Percentiles rank a stretch among this genome's conserved stretches.
phyloP scores from a whole-genome alignment of 2,113 vertebrate species.

The Haemorhous mexicanus region DNA sequence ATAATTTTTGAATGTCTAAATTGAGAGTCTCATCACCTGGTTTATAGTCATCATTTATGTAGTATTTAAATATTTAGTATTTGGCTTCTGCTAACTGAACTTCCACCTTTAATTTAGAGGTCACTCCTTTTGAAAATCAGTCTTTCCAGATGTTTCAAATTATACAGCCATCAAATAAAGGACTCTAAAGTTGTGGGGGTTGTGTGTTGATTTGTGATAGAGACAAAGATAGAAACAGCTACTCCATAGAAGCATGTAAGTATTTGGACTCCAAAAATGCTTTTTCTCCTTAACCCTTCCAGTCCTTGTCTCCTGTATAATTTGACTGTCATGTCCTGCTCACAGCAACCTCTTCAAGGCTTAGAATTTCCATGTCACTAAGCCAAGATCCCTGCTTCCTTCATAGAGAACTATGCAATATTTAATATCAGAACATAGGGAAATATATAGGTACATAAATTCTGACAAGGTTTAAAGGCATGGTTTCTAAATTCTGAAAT shows the following conservation, averaged over 20 bases:
- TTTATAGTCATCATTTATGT: background rate
- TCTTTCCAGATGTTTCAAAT: slow-evolving; percentile 34
- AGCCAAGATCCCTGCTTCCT: background rate
- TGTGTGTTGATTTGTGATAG: background rate
- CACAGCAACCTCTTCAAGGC: background rate
- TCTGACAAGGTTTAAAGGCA: background rate
- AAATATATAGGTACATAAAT: background rate
- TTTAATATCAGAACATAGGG: background rate
- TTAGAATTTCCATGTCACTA: background rate
- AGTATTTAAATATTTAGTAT: slow-evolving; percentile 5
- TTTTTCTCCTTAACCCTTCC: background rate
- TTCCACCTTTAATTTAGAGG: slow-evolving; percentile 5
- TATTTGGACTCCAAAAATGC: background rate
- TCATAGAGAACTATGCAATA: background rate
- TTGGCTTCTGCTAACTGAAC: background rate
- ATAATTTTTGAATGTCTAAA: background rate
- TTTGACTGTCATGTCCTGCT: background rate
- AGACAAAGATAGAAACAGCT: background rate
- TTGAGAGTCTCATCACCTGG: background rate
- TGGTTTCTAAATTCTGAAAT: background rate
- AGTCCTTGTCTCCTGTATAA: background rate
- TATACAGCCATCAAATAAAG: slow-evolving; percentile 1
- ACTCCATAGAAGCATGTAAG: background rate
- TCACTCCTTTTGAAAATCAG: slow-evolving; percentile 5
- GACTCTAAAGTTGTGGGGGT: background rate